Evolutionary conservation across 2,797 vertebrate genomes (phyloP), one percentile per base, ranked within the genome.

Genomic region (Brachyalestes nurse): DNA sequence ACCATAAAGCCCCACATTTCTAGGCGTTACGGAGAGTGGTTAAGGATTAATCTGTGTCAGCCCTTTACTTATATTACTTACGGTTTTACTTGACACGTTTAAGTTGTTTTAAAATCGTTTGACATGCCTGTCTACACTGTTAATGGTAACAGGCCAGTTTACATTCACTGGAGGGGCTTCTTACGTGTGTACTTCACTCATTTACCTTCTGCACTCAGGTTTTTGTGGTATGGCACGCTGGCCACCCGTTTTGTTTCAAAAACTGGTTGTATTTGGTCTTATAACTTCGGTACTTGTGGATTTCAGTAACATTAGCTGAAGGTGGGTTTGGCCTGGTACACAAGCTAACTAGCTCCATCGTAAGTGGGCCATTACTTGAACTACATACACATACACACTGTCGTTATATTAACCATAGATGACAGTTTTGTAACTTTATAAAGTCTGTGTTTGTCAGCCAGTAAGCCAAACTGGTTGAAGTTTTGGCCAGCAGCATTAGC

Each of bases 11-110:
- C 47, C 16, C 16, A 25, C 49, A 23, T 64, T 10, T 4, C 12
- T 75, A 84, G 73, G 64, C 57, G 89, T 85, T 85, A 80, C 78
- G 75, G 64, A 55, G 70, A 25, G 49, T 34, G 74, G 75, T 82
- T 47, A 47, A 71, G 74, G 80, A 79, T 89, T 86, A 86, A 87
- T 23, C 88, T 82, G 42, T 83, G 70, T 64, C 57, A 79, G 25
- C 9, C 19, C 42, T 19, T n/a, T 78, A 42, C 34, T 47, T 25
- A 34, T 25, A 19, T 34, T 53, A 58, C 28, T 47, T 17, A 61
- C 13, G 4, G 6, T 19, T 74, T 58, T 66, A 28, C 2, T 16
- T 51, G 4, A 45, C 38, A 74, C 34, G 34, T 34, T 34, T 4
- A 34, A 34, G 34, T 34, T 23, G 1, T 60, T 17, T 7, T 38